phyloP scores from a whole-genome alignment of 1,140 invertebrate species.

The Drosophila fuyamai region DNA sequence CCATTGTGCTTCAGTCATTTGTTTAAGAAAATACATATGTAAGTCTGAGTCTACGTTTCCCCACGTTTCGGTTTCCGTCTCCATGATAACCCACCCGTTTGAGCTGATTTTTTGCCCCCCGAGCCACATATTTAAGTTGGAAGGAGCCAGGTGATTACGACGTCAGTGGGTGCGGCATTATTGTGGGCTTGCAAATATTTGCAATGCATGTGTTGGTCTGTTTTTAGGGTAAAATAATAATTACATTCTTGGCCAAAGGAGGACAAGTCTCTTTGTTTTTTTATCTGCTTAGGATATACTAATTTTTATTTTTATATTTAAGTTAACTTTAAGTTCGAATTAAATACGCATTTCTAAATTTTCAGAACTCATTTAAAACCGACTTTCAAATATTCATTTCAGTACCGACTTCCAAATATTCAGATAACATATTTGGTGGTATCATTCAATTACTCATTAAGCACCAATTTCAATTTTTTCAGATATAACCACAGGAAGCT shows the following conservation, averaged over 20 bases:
- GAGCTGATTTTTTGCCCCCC: conserved; percentile 37
- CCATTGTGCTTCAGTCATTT: conserved; percentile 15
- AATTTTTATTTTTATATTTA: background rate
- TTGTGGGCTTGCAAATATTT: conserved; percentile 23
- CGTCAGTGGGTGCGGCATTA: conserved; percentile 46
- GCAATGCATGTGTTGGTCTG: conserved; percentile 3
- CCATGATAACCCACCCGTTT: conserved; percentile 31
- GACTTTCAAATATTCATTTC: too few species aligned
- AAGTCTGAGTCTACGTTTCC: conserved; percentile 6
- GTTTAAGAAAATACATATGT: conserved; percentile 8
- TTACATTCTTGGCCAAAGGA: conserved; percentile 14
- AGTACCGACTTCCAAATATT: too few species aligned
- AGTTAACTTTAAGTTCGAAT: background rate
- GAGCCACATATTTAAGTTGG: conserved; percentile 33
- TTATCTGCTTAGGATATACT: background rate
- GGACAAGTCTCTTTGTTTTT: background rate
- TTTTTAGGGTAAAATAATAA: conserved; percentile 16
- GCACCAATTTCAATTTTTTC: conserved; percentile 12
- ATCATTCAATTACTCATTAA: background rate
- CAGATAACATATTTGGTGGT: too few species aligned
- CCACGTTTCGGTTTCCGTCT: conserved; percentile 19
- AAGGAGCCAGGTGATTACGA: conserved; percentile 44
- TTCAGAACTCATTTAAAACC: too few species aligned
- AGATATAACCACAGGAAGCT: conserved; percentile 68
- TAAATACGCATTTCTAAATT: too few species aligned